phyloP scores from a whole-genome alignment of 2,113 vertebrate species.

The Campylomormyrus numenius region DNA sequence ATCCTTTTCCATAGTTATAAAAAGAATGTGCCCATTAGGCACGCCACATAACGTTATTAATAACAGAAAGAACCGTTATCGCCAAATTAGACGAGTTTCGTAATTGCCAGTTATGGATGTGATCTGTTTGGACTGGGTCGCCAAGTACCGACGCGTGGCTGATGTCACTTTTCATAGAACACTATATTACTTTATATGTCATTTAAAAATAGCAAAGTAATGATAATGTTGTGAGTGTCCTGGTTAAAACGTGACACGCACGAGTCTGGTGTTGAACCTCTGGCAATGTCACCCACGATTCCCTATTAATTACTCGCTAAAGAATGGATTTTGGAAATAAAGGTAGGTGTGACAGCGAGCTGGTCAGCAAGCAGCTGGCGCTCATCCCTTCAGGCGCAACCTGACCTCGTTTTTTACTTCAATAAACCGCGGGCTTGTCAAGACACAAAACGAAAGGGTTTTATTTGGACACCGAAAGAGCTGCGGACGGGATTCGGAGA shows the following conservation, averaged over 20 bases:
- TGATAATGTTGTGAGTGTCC: conserved; percentile 42
- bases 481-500: conserved; percentile 58
- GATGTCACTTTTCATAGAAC: conserved; percentile 37
- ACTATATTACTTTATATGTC: conserved; percentile 35
- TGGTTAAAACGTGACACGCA: conserved; percentile 36
- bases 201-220: conserved; percentile 47
- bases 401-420: conserved; percentile 67
- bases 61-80: background rate
- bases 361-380: conserved; percentile 64
- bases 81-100: background rate
- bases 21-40: background rate
- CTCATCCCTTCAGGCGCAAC: conserved; percentile 53
- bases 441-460: conserved; percentile 49
- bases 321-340: conserved; percentile 50
- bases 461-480: conserved; percentile 57
- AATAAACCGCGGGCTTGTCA: conserved; percentile 58
- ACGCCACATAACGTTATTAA: background rate
- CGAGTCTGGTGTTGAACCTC: conserved; percentile 45
- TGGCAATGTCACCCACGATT: conserved; percentile 49
- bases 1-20: background rate
- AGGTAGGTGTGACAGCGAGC: conserved; percentile 58
- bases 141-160: conserved; percentile 22
- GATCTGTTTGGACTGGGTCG: background rate
- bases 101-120: conserved; percentile 11
- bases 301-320: conserved; percentile 53